These are phyloP conservation scores for Diplogasteroides magnus DNA, from an alignment of 1,140 invertebrate species.

Conservation along the genomic window DNA sequence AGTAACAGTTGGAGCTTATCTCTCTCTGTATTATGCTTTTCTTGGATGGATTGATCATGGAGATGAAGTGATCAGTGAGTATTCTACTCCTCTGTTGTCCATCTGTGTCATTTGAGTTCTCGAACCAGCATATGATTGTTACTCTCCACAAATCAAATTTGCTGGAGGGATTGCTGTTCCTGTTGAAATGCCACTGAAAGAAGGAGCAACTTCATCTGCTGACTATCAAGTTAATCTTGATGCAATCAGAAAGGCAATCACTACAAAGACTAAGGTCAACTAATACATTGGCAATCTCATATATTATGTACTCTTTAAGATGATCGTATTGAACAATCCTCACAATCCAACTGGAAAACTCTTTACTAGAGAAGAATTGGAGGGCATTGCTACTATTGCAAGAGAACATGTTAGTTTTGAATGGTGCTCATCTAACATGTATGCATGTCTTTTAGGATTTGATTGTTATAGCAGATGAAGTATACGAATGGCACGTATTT, in stretches of 20 bases:
- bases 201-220: constrained; percentile 64
- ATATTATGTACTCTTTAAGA: no score
- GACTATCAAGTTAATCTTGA: constrained; percentile 82
- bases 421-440: background rate
- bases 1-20: constrained; percentile 84
- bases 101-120: constrained; percentile 74
- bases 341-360: constrained; percentile 57
- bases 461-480: constrained; percentile 87
- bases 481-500: constrained; percentile 95
- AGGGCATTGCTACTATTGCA: constrained; percentile 63
- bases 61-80: constrained; percentile 66
- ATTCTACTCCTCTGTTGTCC: constrained; percentile 4
- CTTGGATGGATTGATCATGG: constrained; percentile 68
- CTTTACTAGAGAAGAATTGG: constrained; percentile 61
- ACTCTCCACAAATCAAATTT: constrained; percentile 82
- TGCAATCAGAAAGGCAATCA: constrained; percentile 79
- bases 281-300: background rate
- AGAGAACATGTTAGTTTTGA: background rate
- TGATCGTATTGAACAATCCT: constrained; percentile 77
- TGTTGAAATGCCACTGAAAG: constrained; percentile 72
- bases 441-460: constrained; percentile 66
- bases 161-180: constrained; percentile 80
- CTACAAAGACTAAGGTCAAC: constrained; percentile 72
- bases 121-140: constrained; percentile 97
- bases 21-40: constrained; percentile 75